Evolutionary conservation across 2,888 invertebrate genomes (phyloP).

Genomic region (Drosophila helvetica): DNA sequence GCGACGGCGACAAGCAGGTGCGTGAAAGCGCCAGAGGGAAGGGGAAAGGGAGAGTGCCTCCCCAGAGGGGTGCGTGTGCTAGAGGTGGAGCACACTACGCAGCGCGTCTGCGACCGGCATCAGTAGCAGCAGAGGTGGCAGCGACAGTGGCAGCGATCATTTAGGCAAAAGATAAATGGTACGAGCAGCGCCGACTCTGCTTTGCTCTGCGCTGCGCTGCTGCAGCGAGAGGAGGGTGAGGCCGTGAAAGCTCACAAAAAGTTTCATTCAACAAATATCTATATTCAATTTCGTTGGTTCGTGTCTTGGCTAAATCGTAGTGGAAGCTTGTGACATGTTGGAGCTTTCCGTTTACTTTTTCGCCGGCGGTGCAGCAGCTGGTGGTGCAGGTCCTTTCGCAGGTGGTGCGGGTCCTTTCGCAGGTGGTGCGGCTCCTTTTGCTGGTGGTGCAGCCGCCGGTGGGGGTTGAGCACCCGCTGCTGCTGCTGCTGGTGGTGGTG

Average conservation of each 20-base stretch:
- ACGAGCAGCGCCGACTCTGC: slow-evolving; percentile 16
- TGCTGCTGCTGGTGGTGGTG: no score
- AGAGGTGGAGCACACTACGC: neutral
- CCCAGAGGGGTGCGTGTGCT: neutral
- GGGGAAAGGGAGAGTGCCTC: neutral
- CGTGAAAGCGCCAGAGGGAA: neutral
- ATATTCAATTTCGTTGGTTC: neutral
- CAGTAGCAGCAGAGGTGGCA: neutral
- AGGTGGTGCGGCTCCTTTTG: neutral
- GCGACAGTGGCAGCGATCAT: slow-evolving; percentile 43
- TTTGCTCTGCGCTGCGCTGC: slow-evolving; percentile 13
- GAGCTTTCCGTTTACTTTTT: neutral
- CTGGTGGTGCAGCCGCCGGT: neutral
- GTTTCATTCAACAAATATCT: neutral
- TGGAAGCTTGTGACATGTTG: no score
- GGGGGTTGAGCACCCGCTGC: slow-evolving; percentile 1
- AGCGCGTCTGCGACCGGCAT: slow-evolving; percentile 13
- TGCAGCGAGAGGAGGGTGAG: no score
- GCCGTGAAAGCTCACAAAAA: neutral
- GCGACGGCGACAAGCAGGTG: slow-evolving; percentile 5
- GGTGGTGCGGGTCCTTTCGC: neutral
- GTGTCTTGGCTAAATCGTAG: neutral
- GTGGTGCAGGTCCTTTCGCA: neutral
- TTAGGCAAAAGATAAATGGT: slow-evolving; percentile 69
- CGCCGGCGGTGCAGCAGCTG: neutral